These are phyloP conservation scores for Blennius ocellaris DNA, from an alignment of 2,113 vertebrate genomes.

Conservation along the genomic window DNA sequence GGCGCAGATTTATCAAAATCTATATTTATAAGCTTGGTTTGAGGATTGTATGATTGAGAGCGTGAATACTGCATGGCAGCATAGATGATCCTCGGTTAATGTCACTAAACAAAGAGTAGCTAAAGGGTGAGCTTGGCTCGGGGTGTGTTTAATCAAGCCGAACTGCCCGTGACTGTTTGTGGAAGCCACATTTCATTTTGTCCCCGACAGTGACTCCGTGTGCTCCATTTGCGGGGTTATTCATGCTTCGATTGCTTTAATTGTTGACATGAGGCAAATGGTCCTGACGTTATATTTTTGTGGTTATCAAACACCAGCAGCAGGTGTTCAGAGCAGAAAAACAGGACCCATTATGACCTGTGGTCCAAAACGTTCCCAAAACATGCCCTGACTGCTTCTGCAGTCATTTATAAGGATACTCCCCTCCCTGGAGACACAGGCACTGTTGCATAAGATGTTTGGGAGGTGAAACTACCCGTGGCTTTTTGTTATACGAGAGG, in stretches of 20 bases:
- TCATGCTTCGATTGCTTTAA: neutral
- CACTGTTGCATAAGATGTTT: neutral
- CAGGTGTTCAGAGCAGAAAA: conserved; percentile 8
- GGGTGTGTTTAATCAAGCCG: neutral
- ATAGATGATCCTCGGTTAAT: neutral
- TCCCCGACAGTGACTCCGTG: neutral
- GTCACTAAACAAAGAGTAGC: neutral
- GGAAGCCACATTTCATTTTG: neutral
- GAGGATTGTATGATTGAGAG: neutral
- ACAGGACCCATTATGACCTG: neutral
- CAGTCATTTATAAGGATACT: conserved; percentile 1
- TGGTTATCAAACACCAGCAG: conserved; percentile 15
- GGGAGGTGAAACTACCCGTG: too few relatives aligned
- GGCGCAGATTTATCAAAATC: neutral
- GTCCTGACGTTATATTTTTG: neutral
- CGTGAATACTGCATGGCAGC: neutral
- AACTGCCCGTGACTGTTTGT: neutral
- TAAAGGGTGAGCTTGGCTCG: neutral
- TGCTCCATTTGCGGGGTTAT: neutral
- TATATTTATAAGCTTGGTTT: neutral
- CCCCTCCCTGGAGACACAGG: too few relatives aligned
- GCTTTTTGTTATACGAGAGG: too few relatives aligned
- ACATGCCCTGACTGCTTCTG: neutral
- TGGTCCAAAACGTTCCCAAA: neutral
- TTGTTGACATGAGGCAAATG: neutral